Base-by-base conservation (phyloP, 2,888 invertebrate species). In the Acrobasis consociella region DNA sequence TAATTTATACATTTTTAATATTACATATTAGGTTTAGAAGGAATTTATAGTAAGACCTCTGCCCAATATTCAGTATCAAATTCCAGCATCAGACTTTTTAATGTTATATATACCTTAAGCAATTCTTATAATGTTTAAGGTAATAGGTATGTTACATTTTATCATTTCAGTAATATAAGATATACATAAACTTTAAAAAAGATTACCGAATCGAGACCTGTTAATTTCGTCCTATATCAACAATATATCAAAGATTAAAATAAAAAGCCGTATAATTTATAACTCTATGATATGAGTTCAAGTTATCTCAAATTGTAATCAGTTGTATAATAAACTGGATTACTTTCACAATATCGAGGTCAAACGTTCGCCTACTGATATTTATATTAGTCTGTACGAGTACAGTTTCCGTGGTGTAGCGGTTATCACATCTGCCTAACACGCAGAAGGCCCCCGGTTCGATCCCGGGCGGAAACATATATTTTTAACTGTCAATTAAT, bases 361-460 rank as follows among this genome's bases (percentile, higher is more conserved):
- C 59, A 60, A 38, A 10, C 38, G 37, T 13, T 38, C 49, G n/a
- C 38, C 50, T 60, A 60, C 16, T 50, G 50, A 22, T 60, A 10
- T 16, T 38, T 39, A 13, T 37, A 50, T 60, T 59, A 31, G n/a
- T n/a, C 9, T 5, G 5, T 0, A 1, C 1, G 10, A 0, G 16
- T 49, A 49, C 56, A 64, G 95, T 95, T 95, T 95, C 94, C 95
- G 96, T 96, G 95, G 96, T 96, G 96, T 96, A 96, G 96, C 95
- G 96, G 96, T 96, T 96, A 96, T 96, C 96, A 96, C 96, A 96
- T 96, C 96, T 96, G 96, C 96, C 96, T 96, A 96, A 96, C 96
- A 96, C 96, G 96, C 96, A 96, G 96, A 96, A 96, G 96, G 96
- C 94, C 96, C 96, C 96, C 95, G 95, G 96, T 96, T 96, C 96